Percentiles rank a stretch among this genome's conserved stretches.
Evolutionary conservation across 2,113 vertebrate species (phyloP).

Genomic region (Spizaetus ornatus): DNA sequence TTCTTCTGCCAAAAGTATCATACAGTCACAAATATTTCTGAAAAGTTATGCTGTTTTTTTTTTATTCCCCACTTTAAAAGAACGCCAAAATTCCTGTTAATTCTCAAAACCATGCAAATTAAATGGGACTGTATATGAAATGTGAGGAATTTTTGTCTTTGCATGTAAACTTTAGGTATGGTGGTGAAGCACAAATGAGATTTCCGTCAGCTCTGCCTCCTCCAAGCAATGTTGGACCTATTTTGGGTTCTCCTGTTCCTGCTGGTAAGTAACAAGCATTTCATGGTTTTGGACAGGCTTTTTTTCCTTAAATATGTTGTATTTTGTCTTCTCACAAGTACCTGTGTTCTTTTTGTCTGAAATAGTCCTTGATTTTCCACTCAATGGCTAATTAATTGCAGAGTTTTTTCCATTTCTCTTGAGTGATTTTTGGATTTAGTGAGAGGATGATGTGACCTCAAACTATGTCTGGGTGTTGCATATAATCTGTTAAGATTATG

Average conservation of each 20-base stretch:
- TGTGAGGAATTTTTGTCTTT: not conserved
- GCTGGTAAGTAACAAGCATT: constrained; percentile 62
- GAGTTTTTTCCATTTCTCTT: not conserved
- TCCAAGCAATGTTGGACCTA: constrained; percentile 83
- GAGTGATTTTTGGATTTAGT: not conserved
- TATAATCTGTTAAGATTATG: not conserved
- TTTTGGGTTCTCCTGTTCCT: constrained; percentile 82
- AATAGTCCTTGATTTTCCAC: not conserved
- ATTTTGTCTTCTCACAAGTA: not conserved
- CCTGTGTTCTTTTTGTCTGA: not conserved
- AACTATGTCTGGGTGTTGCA: not conserved
- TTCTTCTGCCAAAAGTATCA: not conserved
- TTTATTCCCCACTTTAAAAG: not conserved
- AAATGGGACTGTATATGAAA: not conserved
- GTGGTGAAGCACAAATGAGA: constrained; percentile 95
- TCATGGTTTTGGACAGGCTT: not conserved
- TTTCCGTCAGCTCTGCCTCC: constrained; percentile 82
- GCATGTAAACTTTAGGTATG: constrained; percentile 78
- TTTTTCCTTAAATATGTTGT: not conserved
- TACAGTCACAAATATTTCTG: not conserved
- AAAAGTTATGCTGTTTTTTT: not conserved
- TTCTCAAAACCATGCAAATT: not conserved
- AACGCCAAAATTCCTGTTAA: not conserved
- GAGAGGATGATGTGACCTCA: not conserved
- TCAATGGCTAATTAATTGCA: not conserved